These are phyloP conservation scores for Trachelus iudaicus DNA, from an alignment of 2,888 invertebrate genomes.

Conservation along the genomic window DNA sequence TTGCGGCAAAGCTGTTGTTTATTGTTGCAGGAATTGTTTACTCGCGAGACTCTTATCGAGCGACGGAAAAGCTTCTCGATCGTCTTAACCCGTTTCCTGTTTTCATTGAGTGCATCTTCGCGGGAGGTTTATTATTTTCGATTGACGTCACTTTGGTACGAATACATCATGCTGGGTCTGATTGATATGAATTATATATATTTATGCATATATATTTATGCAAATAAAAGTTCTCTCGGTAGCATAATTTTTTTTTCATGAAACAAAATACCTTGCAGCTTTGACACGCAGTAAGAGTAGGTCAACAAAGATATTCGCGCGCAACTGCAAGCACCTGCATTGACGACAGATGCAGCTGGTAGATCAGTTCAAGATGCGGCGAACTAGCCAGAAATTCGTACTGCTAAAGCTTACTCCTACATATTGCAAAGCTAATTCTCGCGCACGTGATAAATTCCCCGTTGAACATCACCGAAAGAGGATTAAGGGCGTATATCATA, in stretches of 20 bases:
- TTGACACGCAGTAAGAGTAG: neutral
- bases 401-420: neutral
- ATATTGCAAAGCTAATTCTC: neutral
- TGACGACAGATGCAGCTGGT: neutral
- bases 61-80: neutral
- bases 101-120: neutral
- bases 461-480: neutral
- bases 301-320: neutral
- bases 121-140: neutral
- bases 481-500: conserved; percentile 45
- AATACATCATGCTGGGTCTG: neutral
- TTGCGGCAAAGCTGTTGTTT: neutral
- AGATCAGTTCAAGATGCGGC: neutral
- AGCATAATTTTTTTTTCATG: neutral
- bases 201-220: no score
- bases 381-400: neutral
- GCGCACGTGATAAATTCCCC: neutral
- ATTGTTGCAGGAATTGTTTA: neutral
- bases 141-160: neutral
- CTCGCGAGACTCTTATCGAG: neutral
- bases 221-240: neutral
- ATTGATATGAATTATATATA: neutral
- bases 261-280: neutral
- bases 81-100: neutral
- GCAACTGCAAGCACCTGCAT: neutral